Evolutionary conservation across 2,888 invertebrate genomes (phyloP), one percentile per base, ranked within the genome.

Genomic region (Volucella inanis): DNA sequence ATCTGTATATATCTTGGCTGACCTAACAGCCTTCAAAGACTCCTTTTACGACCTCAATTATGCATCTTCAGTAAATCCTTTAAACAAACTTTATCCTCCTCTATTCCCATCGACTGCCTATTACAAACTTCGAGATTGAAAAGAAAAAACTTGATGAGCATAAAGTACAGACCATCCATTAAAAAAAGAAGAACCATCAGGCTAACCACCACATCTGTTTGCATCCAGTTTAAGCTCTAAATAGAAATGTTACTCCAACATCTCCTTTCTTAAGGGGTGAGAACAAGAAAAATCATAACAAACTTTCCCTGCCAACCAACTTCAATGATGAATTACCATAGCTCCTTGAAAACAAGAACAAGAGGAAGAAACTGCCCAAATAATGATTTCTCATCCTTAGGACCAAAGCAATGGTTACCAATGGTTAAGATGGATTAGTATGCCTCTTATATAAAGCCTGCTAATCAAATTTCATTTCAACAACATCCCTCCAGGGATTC

Each of bases 381-480:
- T 81, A 71, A 85, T 72, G 76, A 77, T 81, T 81, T 72, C 67
- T 77, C 76, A 81, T 81, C 67, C 61, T 71, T 67, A 54, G 15
- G 39, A 41, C 54, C 39, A 45, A 52, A 39, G 15, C 18, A 68
- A 68, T 77, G 54, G 68, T 78, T 78, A 72, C 61, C 82, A 83
- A 74, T 83, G 78, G 55, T 83, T 79, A 74, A 83, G 83, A 83
- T 83, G 83, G 83, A 83, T 83, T 76, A 85, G 80, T 80, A 54
- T 85, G 76, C 62, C 81, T 81, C 67, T 72, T 85, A 72, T 76
- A 76, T 67, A 76, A 81, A 85, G 81, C 81, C 81, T 77, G 67
- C 85, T 83, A 83, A 83, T 83, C 81, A 80, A 85, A 85, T 80
- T 85, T 80, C 80, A 80, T 85, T 85, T 80, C 80, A 85, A 76